These are phyloP conservation scores for Eciton burchellii DNA, from an alignment of 1,140 invertebrate species.

Conservation along the genomic window DNA sequence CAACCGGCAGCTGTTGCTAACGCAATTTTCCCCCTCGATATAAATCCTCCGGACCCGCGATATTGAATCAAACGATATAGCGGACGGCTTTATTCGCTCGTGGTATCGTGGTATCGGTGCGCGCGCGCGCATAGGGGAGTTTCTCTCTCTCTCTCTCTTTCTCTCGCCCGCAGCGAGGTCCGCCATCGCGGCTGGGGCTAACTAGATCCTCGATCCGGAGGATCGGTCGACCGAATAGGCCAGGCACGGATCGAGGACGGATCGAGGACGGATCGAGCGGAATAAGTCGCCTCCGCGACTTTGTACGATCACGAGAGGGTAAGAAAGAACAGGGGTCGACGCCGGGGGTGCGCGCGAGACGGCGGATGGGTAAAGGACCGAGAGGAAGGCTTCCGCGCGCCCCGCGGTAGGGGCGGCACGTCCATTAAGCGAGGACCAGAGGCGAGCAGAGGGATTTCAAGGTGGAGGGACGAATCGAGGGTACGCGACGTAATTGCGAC, in stretches of 20 bases:
- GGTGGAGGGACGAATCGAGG: slow-evolving; percentile 30
- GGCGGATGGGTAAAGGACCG: slow-evolving; percentile 34
- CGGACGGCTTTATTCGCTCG: slow-evolving; percentile 64
- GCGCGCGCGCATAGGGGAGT: background rate
- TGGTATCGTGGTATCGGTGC: slow-evolving; percentile 57
- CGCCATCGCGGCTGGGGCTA: slow-evolving; percentile 41
- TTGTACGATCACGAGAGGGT: slow-evolving; percentile 62
- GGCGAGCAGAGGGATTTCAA: slow-evolving; percentile 61
- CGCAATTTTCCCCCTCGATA: slow-evolving; percentile 77
- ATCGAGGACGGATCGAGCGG: slow-evolving; percentile 69
- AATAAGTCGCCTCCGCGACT: slow-evolving; percentile 69
- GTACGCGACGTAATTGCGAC: slow-evolving; percentile 56
- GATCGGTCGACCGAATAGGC: slow-evolving; percentile 66
- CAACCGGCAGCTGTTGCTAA: slow-evolving; percentile 77
- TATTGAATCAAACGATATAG: slow-evolving; percentile 79
- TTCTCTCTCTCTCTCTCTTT: slow-evolving; percentile 2
- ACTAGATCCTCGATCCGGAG: slow-evolving; percentile 69
- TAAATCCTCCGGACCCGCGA: slow-evolving; percentile 76
- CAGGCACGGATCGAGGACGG: slow-evolving; percentile 64
- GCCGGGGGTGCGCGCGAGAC: background rate
- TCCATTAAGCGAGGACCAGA: slow-evolving; percentile 59
- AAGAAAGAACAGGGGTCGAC: background rate
- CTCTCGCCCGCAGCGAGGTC: background rate
- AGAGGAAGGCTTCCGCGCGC: slow-evolving; percentile 18
- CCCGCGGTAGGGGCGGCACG: slow-evolving; percentile 49